Percentiles rank a stretch among this genome's conserved stretches.
phyloP scores from a whole-genome alignment of 2,113 vertebrate species.

The Rhea pennata region DNA sequence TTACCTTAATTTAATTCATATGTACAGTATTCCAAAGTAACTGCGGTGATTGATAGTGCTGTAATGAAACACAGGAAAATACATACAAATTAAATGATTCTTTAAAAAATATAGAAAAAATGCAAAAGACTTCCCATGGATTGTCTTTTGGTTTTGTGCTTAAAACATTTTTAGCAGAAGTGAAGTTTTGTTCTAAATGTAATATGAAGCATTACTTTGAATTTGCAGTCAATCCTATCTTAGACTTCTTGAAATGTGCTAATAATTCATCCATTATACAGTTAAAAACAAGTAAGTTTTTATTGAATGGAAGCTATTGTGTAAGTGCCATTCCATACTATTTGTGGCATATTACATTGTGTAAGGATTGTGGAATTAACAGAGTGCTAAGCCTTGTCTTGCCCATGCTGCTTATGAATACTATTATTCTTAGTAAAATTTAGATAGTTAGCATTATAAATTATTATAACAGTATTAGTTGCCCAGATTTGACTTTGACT shows the following conservation, averaged over 20 bases:
- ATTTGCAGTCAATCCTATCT: neutral
- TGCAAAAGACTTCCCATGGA: conserved; percentile 27
- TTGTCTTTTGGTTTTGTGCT: conserved; percentile 46
- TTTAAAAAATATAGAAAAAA: conserved; percentile 64
- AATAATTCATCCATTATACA: neutral
- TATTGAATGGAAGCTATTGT: neutral
- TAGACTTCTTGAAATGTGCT: neutral
- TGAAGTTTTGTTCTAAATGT: neutral
- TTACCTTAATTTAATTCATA: conserved; percentile 70
- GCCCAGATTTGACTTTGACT: neutral
- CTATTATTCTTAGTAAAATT: neutral
- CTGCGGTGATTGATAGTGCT: conserved; percentile 54
- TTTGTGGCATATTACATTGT: neutral
- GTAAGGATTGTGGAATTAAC: neutral
- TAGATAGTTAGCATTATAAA: neutral
- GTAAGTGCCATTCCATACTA: neutral
- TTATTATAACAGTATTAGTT: neutral
- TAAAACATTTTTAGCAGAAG: neutral
- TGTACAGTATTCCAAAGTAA: conserved; percentile 67
- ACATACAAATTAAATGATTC: conserved; percentile 40
- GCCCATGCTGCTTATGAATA: neutral
- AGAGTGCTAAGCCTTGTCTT: neutral
- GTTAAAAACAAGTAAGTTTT: neutral
- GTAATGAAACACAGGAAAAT: conserved; percentile 66
- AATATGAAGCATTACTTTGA: neutral